phyloP scores from a whole-genome alignment of 2,888 invertebrate species.

The Synergus umbraculus region DNA sequence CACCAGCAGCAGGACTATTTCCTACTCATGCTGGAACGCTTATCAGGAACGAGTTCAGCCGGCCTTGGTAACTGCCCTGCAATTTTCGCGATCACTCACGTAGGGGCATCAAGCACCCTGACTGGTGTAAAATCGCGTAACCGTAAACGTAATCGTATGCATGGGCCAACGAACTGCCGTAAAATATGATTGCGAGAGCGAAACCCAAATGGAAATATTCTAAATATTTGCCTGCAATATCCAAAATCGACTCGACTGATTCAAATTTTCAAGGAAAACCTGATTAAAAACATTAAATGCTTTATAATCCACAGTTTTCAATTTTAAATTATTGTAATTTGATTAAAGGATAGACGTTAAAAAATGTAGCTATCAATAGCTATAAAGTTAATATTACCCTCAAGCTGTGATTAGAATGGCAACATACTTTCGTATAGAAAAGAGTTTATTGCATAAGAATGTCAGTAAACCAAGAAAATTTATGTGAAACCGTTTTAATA shows the following conservation, averaged over 20 bases:
- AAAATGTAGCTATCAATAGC: too few species aligned
- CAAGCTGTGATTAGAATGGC: too few species aligned
- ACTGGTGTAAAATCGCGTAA: constrained; percentile 20
- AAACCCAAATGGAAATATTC: constrained; percentile 5
- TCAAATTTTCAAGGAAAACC: too few species aligned
- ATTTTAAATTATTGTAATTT: too few species aligned
- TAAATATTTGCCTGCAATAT: neutral
- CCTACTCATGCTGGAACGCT: constrained; percentile 50
- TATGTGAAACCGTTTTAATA: too few species aligned
- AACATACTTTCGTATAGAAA: too few species aligned
- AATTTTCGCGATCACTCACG: constrained; percentile 31
- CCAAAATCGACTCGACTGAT: neutral
- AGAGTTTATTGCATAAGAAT: too few species aligned
- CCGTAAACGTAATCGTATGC: constrained; percentile 30
- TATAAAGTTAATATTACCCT: too few species aligned
- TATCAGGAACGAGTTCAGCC: constrained; percentile 52
- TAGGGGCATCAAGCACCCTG: constrained; percentile 22
- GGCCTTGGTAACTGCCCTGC: constrained; percentile 42
- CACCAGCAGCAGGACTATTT: constrained; percentile 45
- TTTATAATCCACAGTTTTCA: too few species aligned
- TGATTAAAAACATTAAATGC: too few species aligned
- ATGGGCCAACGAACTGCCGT: constrained; percentile 20
- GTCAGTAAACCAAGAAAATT: too few species aligned
- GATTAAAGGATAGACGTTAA: too few species aligned
- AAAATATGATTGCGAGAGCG: constrained; percentile 1